Evolutionary conservation across 2,113 vertebrate species (phyloP).

Genomic region (Hippoglossus stenolepis): DNA sequence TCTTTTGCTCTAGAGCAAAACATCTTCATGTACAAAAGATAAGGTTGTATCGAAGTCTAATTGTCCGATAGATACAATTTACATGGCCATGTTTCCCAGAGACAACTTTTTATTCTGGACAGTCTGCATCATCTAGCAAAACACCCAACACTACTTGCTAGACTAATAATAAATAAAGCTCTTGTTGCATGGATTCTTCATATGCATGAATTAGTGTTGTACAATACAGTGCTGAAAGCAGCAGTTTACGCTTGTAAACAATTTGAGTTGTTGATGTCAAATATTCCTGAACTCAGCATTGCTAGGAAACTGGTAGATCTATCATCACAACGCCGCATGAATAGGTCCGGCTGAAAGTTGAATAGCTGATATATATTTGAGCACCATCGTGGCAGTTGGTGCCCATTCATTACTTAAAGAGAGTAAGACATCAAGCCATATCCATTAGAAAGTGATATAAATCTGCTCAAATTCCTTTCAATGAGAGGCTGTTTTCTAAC

Average conservation of each 20-base stretch:
- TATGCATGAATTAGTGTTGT: background rate
- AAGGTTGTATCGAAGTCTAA: background rate
- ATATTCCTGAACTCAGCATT: slow-evolving; percentile 30
- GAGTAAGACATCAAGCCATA: slow-evolving; percentile 6
- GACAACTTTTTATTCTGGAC: background rate
- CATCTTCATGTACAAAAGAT: background rate
- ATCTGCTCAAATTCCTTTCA: slow-evolving; percentile 38
- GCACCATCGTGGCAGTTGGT: slow-evolving; percentile 16
- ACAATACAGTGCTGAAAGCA: background rate
- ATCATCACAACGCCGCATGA: background rate
- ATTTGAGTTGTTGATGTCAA: slow-evolving; percentile 8
- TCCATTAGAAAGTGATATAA: slow-evolving; percentile 51
- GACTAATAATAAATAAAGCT: background rate
- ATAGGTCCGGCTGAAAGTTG: background rate
- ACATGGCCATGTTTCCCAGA: no score
- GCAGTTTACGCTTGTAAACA: background rate
- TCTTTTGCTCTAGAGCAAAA: background rate
- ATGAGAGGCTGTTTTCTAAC: slow-evolving; percentile 11
- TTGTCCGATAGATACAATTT: background rate
- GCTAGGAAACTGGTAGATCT: slow-evolving; percentile 17
- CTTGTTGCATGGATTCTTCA: background rate
- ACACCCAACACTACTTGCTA: no score
- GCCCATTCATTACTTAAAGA: slow-evolving; percentile 33
- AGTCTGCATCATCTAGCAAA: background rate
- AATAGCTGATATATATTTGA: slow-evolving; percentile 23